Conservation (phyloP, 2,797 vertebrate genomes). For the Chaunax sp. region DNA sequence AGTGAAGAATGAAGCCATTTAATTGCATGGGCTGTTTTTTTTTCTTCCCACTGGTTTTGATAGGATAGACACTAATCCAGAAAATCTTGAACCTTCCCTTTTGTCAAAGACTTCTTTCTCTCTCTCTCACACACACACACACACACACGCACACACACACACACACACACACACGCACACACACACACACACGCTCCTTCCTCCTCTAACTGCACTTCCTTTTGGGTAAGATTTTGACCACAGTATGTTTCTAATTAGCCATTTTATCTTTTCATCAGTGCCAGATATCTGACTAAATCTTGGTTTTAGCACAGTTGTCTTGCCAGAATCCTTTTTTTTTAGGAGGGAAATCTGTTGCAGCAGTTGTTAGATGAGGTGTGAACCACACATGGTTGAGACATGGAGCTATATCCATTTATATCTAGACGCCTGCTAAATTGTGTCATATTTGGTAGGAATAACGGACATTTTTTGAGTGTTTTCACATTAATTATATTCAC, state of each 20-base stretch:
- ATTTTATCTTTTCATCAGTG: conserved; percentile 15
- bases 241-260: conserved; percentile 40
- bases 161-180: background rate
- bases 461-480: no score
- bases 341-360: conserved; percentile 15
- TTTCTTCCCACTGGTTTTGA: background rate
- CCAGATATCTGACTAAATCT: conserved; percentile 29
- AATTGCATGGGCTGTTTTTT: background rate
- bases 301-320: conserved; percentile 15
- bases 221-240: conserved; percentile 20
- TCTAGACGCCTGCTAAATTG: conserved; percentile 13
- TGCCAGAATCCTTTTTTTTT: conserved; percentile 6
- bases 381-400: background rate
- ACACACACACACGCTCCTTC: conserved; percentile 5
- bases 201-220: conserved; percentile 31
- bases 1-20: background rate
- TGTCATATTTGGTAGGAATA: background rate
- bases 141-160: background rate
- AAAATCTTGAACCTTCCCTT: background rate
- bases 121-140: background rate
- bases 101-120: background rate
- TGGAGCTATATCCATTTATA: background rate
- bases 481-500: background rate
- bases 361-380: conserved; percentile 1
- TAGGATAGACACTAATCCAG: background rate